These are phyloP conservation scores for Tromatobia lineatoria DNA, from an alignment of 2,888 invertebrate species.

Conservation along the genomic window DNA sequence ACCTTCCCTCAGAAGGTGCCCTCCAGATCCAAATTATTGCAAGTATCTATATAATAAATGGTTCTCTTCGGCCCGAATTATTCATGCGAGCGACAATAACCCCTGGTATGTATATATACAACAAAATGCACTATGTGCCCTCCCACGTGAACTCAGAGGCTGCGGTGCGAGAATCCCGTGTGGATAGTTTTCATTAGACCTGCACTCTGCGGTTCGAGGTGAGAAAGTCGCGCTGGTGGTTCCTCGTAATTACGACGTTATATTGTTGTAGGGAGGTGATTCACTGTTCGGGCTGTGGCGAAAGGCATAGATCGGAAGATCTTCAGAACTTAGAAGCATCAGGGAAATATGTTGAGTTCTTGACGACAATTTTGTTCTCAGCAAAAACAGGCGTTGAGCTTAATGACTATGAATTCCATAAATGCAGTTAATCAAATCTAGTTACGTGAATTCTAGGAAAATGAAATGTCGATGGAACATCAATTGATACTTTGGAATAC, in stretches of 20 bases:
- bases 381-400: not conserved
- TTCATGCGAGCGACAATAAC: too few relatives aligned
- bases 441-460: not conserved
- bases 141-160: constrained; percentile 16
- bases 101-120: not conserved
- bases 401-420: not conserved
- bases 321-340: not conserved
- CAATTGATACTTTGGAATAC: too few relatives aligned
- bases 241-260: constrained; percentile 57
- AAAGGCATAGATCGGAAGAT: constrained; percentile 6
- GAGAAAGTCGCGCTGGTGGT: constrained; percentile 62
- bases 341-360: not conserved
- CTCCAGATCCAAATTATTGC: too few relatives aligned
- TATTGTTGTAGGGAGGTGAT: constrained; percentile 58
- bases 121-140: constrained; percentile 25
- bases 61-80: too few relatives aligned
- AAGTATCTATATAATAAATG: too few relatives aligned
- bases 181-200: constrained; percentile 56
- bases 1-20: too few relatives aligned
- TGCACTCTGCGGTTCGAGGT: constrained; percentile 55
- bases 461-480: too few relatives aligned
- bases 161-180: constrained; percentile 50
- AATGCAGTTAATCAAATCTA: not conserved
- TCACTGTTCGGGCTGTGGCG: constrained; percentile 10
- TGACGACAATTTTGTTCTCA: not conserved